These are phyloP conservation scores for Ophiothrix spiculata DNA, from an alignment of 35 echinoderm and acorn worm species.

Conservation along the genomic window DNA sequence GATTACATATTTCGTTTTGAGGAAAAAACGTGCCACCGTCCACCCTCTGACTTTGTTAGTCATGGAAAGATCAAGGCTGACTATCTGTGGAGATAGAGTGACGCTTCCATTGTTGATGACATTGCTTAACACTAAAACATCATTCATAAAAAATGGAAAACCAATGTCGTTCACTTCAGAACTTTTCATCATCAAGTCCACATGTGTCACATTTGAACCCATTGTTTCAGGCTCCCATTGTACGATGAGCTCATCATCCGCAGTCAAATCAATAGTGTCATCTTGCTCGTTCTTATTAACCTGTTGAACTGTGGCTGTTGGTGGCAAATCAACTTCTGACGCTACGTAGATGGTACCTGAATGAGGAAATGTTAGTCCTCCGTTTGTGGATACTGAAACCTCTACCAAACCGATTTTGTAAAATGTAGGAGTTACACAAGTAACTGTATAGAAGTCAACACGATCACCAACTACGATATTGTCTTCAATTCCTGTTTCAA, in stretches of 20 bases:
- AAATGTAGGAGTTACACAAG: constrained; percentile 40
- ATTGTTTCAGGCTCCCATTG: constrained; percentile 20
- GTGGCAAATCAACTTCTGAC: constrained; percentile 42
- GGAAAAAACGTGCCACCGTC: not conserved
- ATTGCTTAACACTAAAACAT: not conserved
- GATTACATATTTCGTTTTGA: not conserved
- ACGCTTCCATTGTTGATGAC: constrained; percentile 31
- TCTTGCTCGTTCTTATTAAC: not conserved
- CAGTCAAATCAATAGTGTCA: constrained; percentile 26
- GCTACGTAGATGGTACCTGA: constrained; percentile 45
- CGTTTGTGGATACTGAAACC: constrained; percentile 55
- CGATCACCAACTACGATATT: constrained; percentile 1
- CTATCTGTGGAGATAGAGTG: not conserved
- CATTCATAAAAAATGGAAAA: constrained; percentile 13
- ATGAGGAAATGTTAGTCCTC: constrained; percentile 39
- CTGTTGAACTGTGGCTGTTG: not conserved
- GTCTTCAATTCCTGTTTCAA: not conserved
- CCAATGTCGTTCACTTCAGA: not conserved
- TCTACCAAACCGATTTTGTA: constrained; percentile 15
- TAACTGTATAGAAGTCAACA: constrained; percentile 23
- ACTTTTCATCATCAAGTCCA: not conserved
- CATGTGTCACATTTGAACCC: not conserved
- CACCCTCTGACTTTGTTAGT: too few relatives aligned
- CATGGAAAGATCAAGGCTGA: too few relatives aligned
- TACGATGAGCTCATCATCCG: constrained; percentile 12